Conservation (phyloP, 2,113 vertebrate genomes). For the Pontoporia blainvillei region DNA sequence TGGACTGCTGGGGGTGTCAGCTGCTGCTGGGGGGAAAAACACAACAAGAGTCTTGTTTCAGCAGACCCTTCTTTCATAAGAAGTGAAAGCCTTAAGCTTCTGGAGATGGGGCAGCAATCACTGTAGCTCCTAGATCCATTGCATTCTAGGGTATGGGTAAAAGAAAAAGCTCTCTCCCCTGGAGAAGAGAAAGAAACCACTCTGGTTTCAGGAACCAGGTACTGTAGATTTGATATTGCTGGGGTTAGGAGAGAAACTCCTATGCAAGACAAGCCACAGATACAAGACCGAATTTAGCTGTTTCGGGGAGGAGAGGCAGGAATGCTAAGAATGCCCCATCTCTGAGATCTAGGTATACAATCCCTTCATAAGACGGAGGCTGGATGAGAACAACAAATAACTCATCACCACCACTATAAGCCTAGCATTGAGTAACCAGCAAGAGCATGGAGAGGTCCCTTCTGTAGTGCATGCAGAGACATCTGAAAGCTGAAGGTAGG, state of each 20-base stretch:
- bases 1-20: background rate
- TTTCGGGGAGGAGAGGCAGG: background rate
- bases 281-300: background rate
- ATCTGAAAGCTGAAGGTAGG: background rate
- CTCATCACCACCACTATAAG: background rate
- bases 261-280: background rate
- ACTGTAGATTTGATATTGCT: background rate
- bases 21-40: background rate
- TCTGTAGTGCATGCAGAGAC: background rate
- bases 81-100: background rate
- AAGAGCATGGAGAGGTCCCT: background rate
- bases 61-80: background rate
- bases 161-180: background rate
- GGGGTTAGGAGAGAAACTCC: background rate
- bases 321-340: background rate
- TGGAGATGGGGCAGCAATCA: background rate
- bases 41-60: background rate
- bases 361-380: background rate
- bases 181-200: background rate
- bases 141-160: background rate
- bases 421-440: rapidly evolving
- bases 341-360: background rate
- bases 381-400: background rate
- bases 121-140: background rate
- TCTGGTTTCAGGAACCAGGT: background rate